phyloP scores from a whole-genome alignment of 2,113 vertebrate species.

The Ciconia maguari region DNA sequence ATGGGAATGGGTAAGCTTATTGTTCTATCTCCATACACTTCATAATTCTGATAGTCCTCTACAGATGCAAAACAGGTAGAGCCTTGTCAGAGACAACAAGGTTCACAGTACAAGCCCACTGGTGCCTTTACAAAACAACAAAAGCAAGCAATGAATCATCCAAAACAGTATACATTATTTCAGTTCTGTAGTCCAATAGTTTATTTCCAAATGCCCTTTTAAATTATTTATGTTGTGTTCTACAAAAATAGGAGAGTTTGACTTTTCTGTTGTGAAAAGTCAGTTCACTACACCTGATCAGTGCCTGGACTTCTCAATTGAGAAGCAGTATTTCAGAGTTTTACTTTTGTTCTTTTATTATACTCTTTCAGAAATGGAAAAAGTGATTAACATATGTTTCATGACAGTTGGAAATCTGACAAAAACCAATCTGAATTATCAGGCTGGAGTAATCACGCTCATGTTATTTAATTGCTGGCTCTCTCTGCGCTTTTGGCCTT shows the following conservation, averaged over 20 bases:
- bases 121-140: not conserved
- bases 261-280: not conserved
- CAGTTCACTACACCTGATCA: not conserved
- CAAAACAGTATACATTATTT: not conserved
- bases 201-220: slow-evolving; percentile 37
- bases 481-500: not conserved
- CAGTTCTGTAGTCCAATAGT: not conserved
- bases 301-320: not conserved
- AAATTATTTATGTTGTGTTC: not conserved
- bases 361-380: not conserved
- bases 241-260: slow-evolving; percentile 1
- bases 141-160: slow-evolving; percentile 21
- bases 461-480: not conserved
- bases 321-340: not conserved
- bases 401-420: not conserved
- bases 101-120: not conserved
- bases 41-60: not conserved
- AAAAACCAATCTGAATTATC: not conserved
- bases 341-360: not conserved
- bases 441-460: not conserved
- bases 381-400: not conserved
- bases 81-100: not conserved
- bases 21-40: not conserved
- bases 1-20: not conserved
- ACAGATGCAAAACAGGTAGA: not conserved